Evolutionary conservation across 2,797 vertebrate genomes (phyloP), one percentile per base, ranked within the genome.

Genomic region (Merluccius polli): DNA sequence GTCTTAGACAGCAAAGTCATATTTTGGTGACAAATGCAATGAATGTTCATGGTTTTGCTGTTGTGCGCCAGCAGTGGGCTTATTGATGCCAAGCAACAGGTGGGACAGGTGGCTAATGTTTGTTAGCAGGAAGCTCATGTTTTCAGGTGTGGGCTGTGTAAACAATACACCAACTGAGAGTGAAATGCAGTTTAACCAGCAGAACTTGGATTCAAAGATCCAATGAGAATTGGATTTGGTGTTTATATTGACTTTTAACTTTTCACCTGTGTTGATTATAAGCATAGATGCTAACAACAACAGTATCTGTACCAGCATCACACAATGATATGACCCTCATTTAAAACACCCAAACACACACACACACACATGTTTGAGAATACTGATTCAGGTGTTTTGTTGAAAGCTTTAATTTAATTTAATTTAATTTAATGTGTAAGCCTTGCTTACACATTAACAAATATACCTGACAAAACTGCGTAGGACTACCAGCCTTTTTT

Each of bases 21-120:
- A 65, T 27, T 65, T 27, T 27, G n/a, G 9, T 27, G 24, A 65
- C 59, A 8, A 24, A 24, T 63, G 3, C 24, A 11, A 11, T 65
- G 2, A 7, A 59, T 24, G 59, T 65, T 65, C 38, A 41, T 38
- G 6, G 36, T 44, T 2, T 52, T 21, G 15, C 41, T 44, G 44
- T 65, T 65, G 24, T 18, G 21, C 24, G 70, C 73, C n/a, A 44
- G 36, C 71, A 32, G 36, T 73, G 48, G n/a, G n/a, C n/a, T n/a
- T n/a, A 74, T 65, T 59, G 82, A 79, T 83, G 81, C 87, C 72
- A 69, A 78, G 71, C 27, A 78, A 82, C 86, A 89, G 85, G 87
- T 88, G 88, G 75, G 77, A 86, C 83, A 84, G 89, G 87, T 90
- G 89, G 31, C 52, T 81, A 59, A 38, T 15, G 74, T 72, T 27